Conservation (phyloP, 1,140 invertebrate genomes). For the Drosophila bocki region DNA sequence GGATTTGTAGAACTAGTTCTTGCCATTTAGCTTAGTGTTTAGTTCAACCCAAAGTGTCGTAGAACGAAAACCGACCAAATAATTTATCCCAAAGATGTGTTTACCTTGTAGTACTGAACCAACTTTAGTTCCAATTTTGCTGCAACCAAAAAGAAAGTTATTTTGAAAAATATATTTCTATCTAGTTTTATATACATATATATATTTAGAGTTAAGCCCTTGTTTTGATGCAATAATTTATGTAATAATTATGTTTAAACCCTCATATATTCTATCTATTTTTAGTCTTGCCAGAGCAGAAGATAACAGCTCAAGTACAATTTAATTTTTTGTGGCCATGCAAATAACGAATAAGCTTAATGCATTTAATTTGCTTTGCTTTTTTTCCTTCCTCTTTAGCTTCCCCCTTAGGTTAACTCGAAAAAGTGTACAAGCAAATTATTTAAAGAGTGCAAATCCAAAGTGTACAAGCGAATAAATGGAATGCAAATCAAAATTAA, state of each 20-base stretch:
- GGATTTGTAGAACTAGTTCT: conserved; percentile 64
- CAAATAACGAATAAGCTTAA: conserved; percentile 33
- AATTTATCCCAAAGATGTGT: conserved; percentile 67
- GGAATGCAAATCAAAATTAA: conserved; percentile 39
- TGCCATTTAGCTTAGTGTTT: conserved; percentile 65
- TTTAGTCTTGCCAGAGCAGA: conserved; percentile 66
- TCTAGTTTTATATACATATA: background rate
- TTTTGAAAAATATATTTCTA: conserved; percentile 18
- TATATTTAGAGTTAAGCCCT: conserved; percentile 7
- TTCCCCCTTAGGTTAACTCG: conserved; percentile 1
- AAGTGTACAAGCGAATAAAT: conserved; percentile 29
- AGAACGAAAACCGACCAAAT: conserved; percentile 60
- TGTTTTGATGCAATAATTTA: conserved; percentile 35
- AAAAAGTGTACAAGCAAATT: conserved; percentile 30
- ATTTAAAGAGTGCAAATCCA: conserved; percentile 19
- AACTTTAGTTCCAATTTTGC: conserved; percentile 36
- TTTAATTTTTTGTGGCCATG: conserved; percentile 66
- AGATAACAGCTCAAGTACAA: conserved; percentile 39
- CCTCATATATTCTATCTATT: conserved; percentile 16
- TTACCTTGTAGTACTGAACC: conserved; percentile 39
- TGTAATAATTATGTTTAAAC: conserved; percentile 12
- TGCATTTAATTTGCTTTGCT: conserved; percentile 49
- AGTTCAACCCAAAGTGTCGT: conserved; percentile 37
- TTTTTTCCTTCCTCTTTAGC: conserved; percentile 19
- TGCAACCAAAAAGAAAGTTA: conserved; percentile 53